A percentile compares a stretch with the other conserved stretches of the same genome.
Evolutionary conservation across 1,140 invertebrate species (phyloP).

Genomic region (Kradibia gibbosae): DNA sequence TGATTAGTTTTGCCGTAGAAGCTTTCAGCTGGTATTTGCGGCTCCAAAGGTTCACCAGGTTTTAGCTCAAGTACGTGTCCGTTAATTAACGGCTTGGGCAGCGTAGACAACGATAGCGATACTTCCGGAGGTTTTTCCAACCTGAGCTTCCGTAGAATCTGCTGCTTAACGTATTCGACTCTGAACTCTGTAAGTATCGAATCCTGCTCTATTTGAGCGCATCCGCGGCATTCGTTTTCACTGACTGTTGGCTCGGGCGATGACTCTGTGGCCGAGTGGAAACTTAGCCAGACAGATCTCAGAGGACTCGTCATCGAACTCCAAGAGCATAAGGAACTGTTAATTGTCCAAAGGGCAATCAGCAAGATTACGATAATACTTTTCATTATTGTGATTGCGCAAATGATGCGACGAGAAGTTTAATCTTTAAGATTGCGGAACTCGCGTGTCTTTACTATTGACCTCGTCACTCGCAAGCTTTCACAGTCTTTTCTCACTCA

Average conservation of each 20-base stretch:
- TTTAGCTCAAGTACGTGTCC: slow-evolving; percentile 71
- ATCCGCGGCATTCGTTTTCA: slow-evolving; percentile 30
- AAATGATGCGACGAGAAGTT: not conserved
- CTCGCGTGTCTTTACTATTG: not conserved
- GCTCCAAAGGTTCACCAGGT: slow-evolving; percentile 63
- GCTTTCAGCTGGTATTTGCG: slow-evolving; percentile 74
- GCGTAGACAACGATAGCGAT: slow-evolving; percentile 73
- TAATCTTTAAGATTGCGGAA: not conserved
- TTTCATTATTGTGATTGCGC: slow-evolving; percentile 11
- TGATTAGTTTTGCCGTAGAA: slow-evolving; percentile 86
- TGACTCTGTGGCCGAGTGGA: slow-evolving; percentile 27
- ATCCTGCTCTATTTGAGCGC: slow-evolving; percentile 56
- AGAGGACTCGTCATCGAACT: slow-evolving; percentile 26
- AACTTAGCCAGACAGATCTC: slow-evolving; percentile 31
- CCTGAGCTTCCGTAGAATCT: slow-evolving; percentile 84
- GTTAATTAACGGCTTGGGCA: slow-evolving; percentile 81
- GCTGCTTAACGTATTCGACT: slow-evolving; percentile 86
- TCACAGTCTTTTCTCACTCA: not conserved
- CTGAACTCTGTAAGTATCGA: slow-evolving; percentile 74
- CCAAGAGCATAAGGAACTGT: slow-evolving; percentile 23
- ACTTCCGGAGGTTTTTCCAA: slow-evolving; percentile 81
- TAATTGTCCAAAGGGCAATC: slow-evolving; percentile 5
- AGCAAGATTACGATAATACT: not conserved
- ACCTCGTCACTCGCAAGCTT: not conserved
- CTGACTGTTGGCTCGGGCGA: not conserved